Evolutionary conservation across 2,113 vertebrate genomes (phyloP), one percentile per base, ranked within the genome.

Genomic region (Menura novaehollandiae): DNA sequence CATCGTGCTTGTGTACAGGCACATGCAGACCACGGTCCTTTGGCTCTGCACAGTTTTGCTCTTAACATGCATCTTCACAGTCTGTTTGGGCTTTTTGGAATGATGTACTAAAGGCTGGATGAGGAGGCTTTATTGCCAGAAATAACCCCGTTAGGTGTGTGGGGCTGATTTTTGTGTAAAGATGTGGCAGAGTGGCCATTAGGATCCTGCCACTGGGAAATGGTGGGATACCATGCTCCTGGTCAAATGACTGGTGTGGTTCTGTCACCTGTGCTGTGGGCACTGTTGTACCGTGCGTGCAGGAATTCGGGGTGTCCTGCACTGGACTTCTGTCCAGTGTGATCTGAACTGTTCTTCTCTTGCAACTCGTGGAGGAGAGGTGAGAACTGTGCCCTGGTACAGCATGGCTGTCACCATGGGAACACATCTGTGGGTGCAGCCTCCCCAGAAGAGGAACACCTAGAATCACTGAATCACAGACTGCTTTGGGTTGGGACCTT

Each of bases 161-260:
- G 74, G 51, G 69, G 15, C 15, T 91, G 44, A 12, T 82, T 55
- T 74, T 72, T 84, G 13, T 39, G 37, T 59, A 80, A 76, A 49
- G 75, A 26, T 67, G 47, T 75, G 37, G 43, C 51, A 87, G 84
- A 33, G 49, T 46, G 41, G 67, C 73, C 32, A 18, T 63, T 49
- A 35, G 35, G 26, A 71, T 67, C 52, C 76, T 72, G 37, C 9
- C 19, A 11, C 6, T 37, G 28, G 72, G n/a, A 62, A 30, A 28
- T 39, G 63, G 44, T 26, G 37, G 37, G 75, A 33, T 51, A 19
- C 20, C 7, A 4, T 5, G 26, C 15, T 74, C 21, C 41, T 0
- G 0, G n/a, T 6, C 0, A 0, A n/a, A 44, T 92, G 10, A 21
- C 5, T 47, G 5, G 12, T 2, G 3, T 46, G 55, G 69, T 24